phyloP scores from a whole-genome alignment of 2,888 invertebrate genomes.

The Archips crataeganus region DNA sequence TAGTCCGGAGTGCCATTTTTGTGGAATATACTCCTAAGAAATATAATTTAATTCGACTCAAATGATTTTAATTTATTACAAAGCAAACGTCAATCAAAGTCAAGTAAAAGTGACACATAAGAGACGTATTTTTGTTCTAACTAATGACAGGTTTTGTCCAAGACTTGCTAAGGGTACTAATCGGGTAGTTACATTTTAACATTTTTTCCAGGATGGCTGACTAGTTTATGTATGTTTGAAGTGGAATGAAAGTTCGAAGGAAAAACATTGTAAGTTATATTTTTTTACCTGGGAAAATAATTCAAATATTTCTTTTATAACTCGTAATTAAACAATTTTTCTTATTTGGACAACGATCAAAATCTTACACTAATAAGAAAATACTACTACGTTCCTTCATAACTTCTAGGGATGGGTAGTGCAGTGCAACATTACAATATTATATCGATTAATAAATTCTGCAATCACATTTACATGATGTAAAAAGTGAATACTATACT shows the following conservation, averaged over 20 bases:
- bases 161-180: neutral
- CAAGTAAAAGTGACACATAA: neutral
- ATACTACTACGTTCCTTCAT: neutral
- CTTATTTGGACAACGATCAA: neutral
- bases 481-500: too few species aligned
- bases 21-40: neutral
- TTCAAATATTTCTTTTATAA: too few species aligned
- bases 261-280: too few species aligned
- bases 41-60: neutral
- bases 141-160: neutral
- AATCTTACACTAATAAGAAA: neutral
- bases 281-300: too few species aligned
- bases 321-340: too few species aligned
- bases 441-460: too few species aligned
- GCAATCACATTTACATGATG: too few species aligned
- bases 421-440: neutral
- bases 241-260: too few species aligned
- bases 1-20: constrained; percentile 69
- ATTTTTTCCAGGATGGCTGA: too few species aligned
- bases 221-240: too few species aligned
- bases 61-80: constrained; percentile 11
- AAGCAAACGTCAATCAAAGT: constrained; percentile 14
- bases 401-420: neutral
- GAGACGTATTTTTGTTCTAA: constrained; percentile 14
- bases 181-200: too few species aligned